Conservation (phyloP, 2,113 vertebrate genomes). For the Anguilla rostrata region DNA sequence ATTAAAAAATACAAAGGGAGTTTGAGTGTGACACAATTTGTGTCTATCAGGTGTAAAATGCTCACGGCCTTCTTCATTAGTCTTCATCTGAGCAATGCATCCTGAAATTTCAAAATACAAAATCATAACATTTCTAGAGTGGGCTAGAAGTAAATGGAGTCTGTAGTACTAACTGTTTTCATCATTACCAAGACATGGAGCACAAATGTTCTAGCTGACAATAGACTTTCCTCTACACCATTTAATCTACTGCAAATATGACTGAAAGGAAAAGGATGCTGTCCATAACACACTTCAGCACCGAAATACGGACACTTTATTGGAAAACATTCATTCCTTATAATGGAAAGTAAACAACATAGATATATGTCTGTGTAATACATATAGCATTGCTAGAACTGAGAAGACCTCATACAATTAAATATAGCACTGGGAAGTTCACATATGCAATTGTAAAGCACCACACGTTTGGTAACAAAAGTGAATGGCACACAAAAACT, state of each 20-base stretch:
- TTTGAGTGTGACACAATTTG: constrained; percentile 9
- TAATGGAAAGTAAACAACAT: neutral
- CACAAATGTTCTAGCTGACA: neutral
- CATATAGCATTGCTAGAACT: neutral
- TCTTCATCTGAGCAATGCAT: constrained; percentile 19
- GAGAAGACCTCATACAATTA: neutral
- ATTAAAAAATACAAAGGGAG: constrained; percentile 43
- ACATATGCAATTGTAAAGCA: neutral
- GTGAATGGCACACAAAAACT: neutral
- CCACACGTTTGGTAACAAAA: neutral
- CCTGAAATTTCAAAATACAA: constrained; percentile 19
- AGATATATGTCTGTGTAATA: neutral
- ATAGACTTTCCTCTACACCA: neutral
- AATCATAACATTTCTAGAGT: neutral
- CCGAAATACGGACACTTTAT: neutral
- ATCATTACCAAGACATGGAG: neutral
- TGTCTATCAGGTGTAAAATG: constrained; percentile 43
- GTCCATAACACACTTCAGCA: neutral
- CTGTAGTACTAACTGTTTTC: constrained; percentile 2
- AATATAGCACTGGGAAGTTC: neutral
- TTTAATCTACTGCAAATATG: neutral
- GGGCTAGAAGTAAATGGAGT: neutral
- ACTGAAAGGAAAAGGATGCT: neutral
- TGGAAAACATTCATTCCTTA: neutral
- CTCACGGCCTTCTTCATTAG: constrained; percentile 22